phyloP scores from a whole-genome alignment of 2,888 invertebrate genomes.

The Trachelus stipa region DNA sequence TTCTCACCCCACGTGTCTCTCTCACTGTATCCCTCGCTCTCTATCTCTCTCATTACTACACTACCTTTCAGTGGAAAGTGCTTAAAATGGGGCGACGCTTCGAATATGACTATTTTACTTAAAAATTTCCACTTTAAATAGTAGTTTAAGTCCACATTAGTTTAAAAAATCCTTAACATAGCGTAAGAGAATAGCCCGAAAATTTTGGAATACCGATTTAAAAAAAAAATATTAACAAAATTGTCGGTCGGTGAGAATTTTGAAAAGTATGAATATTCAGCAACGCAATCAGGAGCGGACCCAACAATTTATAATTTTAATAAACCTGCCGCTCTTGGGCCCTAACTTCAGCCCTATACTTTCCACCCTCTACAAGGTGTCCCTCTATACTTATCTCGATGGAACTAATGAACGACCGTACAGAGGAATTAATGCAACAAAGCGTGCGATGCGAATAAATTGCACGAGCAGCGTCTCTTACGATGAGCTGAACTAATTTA shows the following conservation, averaged over 20 bases:
- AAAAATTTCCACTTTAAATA: not conserved
- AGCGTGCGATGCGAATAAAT: not conserved
- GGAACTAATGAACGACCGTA: not conserved
- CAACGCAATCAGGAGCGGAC: not conserved
- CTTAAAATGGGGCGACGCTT: not conserved
- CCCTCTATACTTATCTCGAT: not conserved
- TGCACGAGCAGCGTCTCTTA: not conserved
- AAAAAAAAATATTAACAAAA: not conserved
- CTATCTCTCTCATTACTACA: slow-evolving; percentile 17
- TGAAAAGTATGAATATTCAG: not conserved
- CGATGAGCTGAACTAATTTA: not conserved
- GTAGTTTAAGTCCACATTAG: not conserved
- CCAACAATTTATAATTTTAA: not conserved
- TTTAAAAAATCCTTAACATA: not conserved
- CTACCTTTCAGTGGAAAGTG: not conserved
- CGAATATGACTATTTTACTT: not conserved
- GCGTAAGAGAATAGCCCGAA: not conserved
- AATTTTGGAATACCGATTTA: no score
- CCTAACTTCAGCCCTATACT: not conserved
- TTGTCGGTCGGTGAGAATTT: not conserved
- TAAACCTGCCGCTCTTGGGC: not conserved
- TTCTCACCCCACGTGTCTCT: not conserved
- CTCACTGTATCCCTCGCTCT: slow-evolving; percentile 6
- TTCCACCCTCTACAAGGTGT: not conserved
- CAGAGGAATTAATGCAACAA: not conserved